phyloP scores from a whole-genome alignment of 2,797 vertebrate species.

The Spinus pinus region DNA sequence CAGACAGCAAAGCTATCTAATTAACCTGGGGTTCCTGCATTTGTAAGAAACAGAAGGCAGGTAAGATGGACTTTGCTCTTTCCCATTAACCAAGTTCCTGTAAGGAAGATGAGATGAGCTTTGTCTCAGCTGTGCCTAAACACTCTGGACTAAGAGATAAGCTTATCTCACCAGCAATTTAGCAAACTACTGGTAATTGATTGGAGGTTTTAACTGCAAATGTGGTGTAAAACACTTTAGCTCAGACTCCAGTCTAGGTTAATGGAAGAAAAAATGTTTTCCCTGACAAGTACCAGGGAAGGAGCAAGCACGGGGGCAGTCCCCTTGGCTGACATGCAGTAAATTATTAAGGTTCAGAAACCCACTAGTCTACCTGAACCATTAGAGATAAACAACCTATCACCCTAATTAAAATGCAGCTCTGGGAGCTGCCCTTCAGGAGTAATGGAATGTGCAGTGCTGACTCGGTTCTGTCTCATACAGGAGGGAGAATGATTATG shows the following conservation, averaged over 20 bases:
- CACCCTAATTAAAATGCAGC: constrained; percentile 7
- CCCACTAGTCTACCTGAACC: not conserved
- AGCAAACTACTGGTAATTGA: not conserved
- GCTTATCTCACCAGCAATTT: not conserved
- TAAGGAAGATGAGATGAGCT: not conserved
- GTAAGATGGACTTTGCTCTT: not conserved
- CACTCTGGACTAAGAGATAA: not conserved
- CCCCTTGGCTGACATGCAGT: not conserved
- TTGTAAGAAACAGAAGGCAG: not conserved
- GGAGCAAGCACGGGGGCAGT: not conserved
- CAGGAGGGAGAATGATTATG: constrained; percentile 21
- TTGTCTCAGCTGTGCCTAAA: not conserved
- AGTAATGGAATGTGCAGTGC: not conserved
- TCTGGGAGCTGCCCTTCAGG: constrained; percentile 9
- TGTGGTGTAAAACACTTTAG: not conserved
- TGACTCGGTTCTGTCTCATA: not conserved
- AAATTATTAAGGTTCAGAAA: not conserved
- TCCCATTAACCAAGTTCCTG: not conserved
- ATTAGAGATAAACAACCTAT: not conserved
- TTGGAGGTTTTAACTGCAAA: not conserved
- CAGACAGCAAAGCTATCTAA: not conserved
- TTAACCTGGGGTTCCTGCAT: not conserved
- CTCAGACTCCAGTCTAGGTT: not conserved
- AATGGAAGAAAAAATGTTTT: not conserved
- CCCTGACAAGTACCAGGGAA: not conserved